A percentile compares a stretch with the other conserved stretches of the same genome.
phyloP scores from a whole-genome alignment of 2,888 invertebrate species.

The Teleogryllus oceanicus region DNA sequence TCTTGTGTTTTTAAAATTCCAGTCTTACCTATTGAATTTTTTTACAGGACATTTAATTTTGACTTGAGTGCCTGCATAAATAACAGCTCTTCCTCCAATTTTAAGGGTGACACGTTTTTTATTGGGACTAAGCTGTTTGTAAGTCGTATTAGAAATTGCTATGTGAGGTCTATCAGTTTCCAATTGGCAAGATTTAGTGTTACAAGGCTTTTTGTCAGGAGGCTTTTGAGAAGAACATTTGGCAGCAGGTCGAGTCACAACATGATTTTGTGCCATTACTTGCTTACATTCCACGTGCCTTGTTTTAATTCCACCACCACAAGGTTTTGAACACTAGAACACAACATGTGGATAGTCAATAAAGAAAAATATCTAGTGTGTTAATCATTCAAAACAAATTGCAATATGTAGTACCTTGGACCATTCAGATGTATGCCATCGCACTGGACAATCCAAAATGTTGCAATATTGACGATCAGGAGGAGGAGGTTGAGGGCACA shows the following conservation, averaged over 20 bases:
- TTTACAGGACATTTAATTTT: slow-evolving; percentile 93
- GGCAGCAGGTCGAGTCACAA: slow-evolving; percentile 71
- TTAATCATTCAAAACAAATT: slow-evolving; percentile 25
- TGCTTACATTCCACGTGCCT: slow-evolving; percentile 82
- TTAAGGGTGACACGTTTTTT: slow-evolving; percentile 76
- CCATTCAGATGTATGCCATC: slow-evolving; percentile 87
- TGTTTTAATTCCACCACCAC: slow-evolving; percentile 85
- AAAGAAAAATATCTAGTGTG: background rate
- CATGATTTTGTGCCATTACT: slow-evolving; percentile 88
- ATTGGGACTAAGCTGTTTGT: slow-evolving; percentile 77
- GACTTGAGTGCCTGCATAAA: slow-evolving; percentile 86
- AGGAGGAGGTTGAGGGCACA: slow-evolving; percentile 89
- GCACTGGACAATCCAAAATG: slow-evolving; percentile 85
- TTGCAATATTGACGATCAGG: slow-evolving; percentile 88
- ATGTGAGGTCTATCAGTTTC: slow-evolving; percentile 71
- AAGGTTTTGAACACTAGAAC: slow-evolving; percentile 79
- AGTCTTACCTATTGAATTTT: slow-evolving; percentile 56
- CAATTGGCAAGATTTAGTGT: slow-evolving; percentile 72
- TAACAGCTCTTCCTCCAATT: slow-evolving; percentile 85
- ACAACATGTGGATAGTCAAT: background rate
- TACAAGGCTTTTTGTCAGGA: slow-evolving; percentile 76
- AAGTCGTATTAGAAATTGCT: slow-evolving; percentile 74
- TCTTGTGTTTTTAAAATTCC: background rate
- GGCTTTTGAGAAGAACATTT: slow-evolving; percentile 75
- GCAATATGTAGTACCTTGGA: slow-evolving; percentile 54